Evolutionary conservation across 2,113 vertebrate genomes (phyloP).

Genomic region (Otus sunia): DNA sequence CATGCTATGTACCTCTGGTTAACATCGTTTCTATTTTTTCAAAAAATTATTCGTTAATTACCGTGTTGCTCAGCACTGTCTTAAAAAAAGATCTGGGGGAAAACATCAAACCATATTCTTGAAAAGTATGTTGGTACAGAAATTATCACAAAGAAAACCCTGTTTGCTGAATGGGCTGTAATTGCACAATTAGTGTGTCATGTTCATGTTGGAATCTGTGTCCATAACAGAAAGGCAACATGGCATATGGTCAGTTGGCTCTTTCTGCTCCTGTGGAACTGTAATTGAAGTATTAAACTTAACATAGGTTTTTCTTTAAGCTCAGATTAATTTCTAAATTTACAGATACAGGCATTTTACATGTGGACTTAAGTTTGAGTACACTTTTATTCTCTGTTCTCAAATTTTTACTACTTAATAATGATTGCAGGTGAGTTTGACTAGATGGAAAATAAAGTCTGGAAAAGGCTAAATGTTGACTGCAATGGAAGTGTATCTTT

Average conservation of each 20-base stretch:
- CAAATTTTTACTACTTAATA: not conserved
- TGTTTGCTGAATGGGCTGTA: not conserved
- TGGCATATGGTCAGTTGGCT: accelerated
- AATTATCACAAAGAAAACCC: not conserved
- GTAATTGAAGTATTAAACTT: not conserved
- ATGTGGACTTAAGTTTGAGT: not conserved
- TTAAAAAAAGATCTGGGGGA: not conserved
- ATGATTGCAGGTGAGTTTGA: not conserved
- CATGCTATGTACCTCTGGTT: not conserved
- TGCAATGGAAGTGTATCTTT: not conserved
- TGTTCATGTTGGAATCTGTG: not conserved
- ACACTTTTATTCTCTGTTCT: not conserved
- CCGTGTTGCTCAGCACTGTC: not conserved
- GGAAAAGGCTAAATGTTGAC: not conserved
- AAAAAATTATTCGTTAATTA: not conserved
- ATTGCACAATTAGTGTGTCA: not conserved
- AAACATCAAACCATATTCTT: not conserved
- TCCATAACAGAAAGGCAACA: not conserved
- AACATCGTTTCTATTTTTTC: not conserved
- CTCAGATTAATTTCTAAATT: not conserved
- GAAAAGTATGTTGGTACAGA: not conserved
- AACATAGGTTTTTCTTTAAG: not conserved
- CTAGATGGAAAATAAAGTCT: not conserved
- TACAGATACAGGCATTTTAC: not conserved
- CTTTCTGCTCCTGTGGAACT: not conserved